A percentile compares a stretch with the other conserved stretches of the same genome.
These are phyloP conservation scores for Chymomyza procnemis DNA, from an alignment of 2,888 invertebrate genomes.

Conservation along the genomic window DNA sequence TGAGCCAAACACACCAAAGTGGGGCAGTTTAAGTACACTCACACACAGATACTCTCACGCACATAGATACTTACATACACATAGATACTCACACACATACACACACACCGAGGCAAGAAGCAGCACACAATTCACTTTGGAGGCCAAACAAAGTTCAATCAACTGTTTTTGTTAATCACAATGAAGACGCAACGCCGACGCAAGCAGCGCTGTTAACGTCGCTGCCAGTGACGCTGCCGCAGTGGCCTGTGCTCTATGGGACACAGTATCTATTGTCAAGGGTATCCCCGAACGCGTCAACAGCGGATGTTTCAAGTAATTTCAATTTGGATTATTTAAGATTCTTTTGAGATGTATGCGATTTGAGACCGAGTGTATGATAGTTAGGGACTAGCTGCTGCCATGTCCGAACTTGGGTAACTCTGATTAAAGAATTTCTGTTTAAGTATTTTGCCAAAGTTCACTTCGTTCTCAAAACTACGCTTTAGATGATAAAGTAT, in stretches of 20 bases:
- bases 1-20: slow-evolving; percentile 34
- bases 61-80: neutral
- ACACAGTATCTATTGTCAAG: no score
- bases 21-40: slow-evolving; percentile 43
- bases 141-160: slow-evolving; percentile 49
- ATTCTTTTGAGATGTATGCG: no score
- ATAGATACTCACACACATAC: neutral
- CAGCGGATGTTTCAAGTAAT: no score
- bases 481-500: no score
- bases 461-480: no score
- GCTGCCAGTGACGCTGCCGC: neutral
- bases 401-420: no score
- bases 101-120: neutral
- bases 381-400: no score
- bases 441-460: no score
- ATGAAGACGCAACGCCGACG: neutral
- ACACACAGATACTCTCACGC: slow-evolving; percentile 3
- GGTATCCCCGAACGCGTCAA: no score
- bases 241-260: neutral
- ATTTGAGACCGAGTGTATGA: no score
- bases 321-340: no score
- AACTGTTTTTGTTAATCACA: slow-evolving; percentile 45
- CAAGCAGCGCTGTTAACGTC: neutral
- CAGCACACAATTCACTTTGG: slow-evolving; percentile 20
- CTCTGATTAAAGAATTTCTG: no score